Evolutionary conservation across 2,797 vertebrate genomes (phyloP).

Genomic region (Meriones psammophilus): DNA sequence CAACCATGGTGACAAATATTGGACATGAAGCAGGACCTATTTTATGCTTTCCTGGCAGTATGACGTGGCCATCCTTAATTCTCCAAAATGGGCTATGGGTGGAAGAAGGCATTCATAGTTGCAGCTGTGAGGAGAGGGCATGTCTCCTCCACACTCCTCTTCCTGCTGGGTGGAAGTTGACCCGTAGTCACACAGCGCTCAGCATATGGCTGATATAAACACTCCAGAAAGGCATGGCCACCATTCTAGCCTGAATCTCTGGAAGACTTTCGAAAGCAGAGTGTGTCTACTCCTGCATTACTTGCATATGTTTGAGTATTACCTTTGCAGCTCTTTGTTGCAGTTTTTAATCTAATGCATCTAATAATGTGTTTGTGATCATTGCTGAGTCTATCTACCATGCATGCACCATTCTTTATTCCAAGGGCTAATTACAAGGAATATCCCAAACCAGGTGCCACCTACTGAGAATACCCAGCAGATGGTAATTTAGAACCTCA

Average conservation of each 20-base stretch:
- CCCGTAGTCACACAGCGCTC: neutral
- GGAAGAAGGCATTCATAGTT: rapidly evolving
- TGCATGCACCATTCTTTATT: neutral
- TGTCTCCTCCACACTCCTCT: neutral
- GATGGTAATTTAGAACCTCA: neutral
- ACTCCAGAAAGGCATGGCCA: neutral
- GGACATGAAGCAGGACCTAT: neutral
- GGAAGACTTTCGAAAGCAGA: neutral
- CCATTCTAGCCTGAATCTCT: neutral
- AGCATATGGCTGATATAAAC: too few relatives aligned
- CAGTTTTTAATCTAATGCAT: neutral
- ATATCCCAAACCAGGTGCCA: neutral
- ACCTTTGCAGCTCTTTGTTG: neutral
- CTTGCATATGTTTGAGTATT: neutral
- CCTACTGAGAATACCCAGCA: neutral
- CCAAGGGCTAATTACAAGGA: neutral
- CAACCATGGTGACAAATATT: neutral
- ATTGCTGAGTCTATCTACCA: neutral
- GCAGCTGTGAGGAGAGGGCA: too few relatives aligned
- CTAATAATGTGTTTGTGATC: neutral
- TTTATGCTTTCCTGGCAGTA: too few relatives aligned
- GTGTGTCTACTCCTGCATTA: neutral
- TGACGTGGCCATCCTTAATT: neutral
- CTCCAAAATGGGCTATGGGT: neutral
- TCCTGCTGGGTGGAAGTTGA: neutral